Evolutionary conservation across 2,113 vertebrate genomes (phyloP).

Genomic region (Plestiodon gilberti): DNA sequence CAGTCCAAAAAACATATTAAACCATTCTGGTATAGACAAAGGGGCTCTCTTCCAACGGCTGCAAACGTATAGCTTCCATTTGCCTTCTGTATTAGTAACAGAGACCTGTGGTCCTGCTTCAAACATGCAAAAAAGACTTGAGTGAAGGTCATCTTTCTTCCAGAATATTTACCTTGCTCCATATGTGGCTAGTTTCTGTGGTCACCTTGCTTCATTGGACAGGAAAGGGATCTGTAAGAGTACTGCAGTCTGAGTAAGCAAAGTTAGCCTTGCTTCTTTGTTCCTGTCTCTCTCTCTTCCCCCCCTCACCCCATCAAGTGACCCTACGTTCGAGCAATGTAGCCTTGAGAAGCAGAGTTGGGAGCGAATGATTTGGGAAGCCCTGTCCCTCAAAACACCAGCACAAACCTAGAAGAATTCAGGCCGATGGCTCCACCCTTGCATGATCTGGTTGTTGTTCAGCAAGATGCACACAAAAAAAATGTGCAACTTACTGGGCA

Average conservation of each 20-base stretch:
- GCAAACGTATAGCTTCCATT: background rate
- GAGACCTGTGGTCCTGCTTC: background rate
- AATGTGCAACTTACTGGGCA: background rate
- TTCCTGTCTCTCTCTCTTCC: no score
- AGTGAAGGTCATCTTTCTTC: background rate
- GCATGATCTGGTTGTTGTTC: no score
- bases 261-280: background rate
- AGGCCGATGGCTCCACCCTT: background rate
- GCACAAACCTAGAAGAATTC: background rate
- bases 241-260: background rate
- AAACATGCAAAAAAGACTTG: background rate
- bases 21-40: conserved; percentile 53
- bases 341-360: background rate
- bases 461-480: background rate
- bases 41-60: background rate
- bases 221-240: background rate
- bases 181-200: background rate
- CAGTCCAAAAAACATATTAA: conserved; percentile 34
- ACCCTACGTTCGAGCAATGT: background rate
- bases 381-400: background rate
- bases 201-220: background rate
- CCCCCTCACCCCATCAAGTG: background rate
- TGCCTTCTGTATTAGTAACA: background rate
- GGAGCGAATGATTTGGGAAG: no score
- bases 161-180: background rate